Conservation (phyloP, 2,888 invertebrate genomes). For the Heliconius aoede region DNA sequence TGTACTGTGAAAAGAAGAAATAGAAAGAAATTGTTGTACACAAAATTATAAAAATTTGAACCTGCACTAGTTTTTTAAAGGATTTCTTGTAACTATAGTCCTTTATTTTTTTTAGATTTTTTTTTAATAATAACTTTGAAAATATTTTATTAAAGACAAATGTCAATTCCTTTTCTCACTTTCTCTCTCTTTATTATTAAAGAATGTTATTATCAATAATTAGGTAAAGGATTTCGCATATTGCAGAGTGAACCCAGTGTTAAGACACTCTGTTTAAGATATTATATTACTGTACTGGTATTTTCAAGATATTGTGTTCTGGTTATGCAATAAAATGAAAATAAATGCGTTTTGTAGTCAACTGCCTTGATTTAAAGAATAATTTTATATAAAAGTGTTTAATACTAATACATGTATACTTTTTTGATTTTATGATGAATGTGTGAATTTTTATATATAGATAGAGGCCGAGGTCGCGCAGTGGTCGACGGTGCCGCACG, state of each 20-base stretch:
- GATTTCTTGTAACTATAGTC: too few relatives aligned
- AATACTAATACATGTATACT: not conserved
- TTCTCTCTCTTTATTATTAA: not conserved
- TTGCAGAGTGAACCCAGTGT: not conserved
- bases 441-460: too few relatives aligned
- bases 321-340: not conserved
- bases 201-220: not conserved
- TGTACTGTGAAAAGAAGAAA: slow-evolving; percentile 59
- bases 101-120: too few relatives aligned
- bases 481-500: too few relatives aligned
- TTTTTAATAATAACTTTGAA: not conserved
- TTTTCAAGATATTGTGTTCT: too few relatives aligned
- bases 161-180: not conserved
- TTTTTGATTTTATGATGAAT: not conserved
- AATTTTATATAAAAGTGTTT: not conserved
- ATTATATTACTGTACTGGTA: too few relatives aligned
- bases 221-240: too few relatives aligned
- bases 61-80: not conserved
- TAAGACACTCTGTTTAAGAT: not conserved
- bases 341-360: not conserved
- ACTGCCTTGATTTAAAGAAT: not conserved
- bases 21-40: not conserved
- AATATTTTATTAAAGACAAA: not conserved
- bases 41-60: not conserved
- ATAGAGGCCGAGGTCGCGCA: too few relatives aligned